These are phyloP conservation scores for Lipotes vexillifer DNA, from an alignment of 2,113 vertebrate genomes.

Conservation along the genomic window DNA sequence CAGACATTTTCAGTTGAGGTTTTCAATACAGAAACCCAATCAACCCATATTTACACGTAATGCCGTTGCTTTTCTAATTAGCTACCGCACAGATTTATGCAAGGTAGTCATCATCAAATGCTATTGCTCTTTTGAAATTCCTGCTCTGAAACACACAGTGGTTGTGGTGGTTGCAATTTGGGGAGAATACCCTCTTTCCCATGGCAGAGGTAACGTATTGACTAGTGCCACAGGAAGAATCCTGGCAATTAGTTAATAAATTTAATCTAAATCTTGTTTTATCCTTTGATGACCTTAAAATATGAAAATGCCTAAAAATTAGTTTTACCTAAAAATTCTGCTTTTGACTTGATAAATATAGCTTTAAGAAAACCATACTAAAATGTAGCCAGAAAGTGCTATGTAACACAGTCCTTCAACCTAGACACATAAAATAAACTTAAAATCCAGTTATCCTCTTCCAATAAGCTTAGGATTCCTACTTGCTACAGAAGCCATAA, in stretches of 20 bases:
- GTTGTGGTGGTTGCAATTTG: background rate
- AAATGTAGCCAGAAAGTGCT: background rate
- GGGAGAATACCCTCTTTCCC: background rate
- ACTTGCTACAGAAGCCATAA: slow-evolving; percentile 31
- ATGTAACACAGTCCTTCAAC: background rate
- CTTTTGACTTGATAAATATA: background rate
- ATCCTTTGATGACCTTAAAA: background rate
- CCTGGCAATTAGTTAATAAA: background rate
- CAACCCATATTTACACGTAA: background rate
- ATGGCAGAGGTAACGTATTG: background rate
- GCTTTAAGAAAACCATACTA: background rate
- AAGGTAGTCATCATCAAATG: background rate
- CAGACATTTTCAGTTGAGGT: background rate
- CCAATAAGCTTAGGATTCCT: background rate
- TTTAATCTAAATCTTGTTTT: background rate
- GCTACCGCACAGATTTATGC: background rate
- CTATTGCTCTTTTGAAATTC: background rate
- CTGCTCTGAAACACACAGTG: background rate
- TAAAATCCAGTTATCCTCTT: background rate
- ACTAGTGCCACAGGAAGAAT: background rate
- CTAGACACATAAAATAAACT: slow-evolving; percentile 10
- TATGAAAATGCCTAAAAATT: background rate
- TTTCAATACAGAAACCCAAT: background rate
- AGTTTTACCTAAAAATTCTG: background rate
- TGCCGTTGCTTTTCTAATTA: background rate